Evolutionary conservation across 2,113 vertebrate species (phyloP).

Genomic region (Sorex araneus): DNA sequence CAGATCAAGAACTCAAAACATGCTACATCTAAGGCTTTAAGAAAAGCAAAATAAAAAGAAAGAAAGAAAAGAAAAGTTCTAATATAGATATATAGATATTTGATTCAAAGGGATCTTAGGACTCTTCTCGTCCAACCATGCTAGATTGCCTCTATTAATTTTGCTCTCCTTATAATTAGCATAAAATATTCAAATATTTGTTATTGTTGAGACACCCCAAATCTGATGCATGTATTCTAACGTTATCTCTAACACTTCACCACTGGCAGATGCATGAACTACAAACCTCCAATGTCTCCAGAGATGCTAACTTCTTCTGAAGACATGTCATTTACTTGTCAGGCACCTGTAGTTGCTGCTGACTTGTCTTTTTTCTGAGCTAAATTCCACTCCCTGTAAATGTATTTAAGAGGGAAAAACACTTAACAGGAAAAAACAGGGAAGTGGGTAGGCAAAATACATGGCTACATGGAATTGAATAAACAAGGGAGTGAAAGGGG

Average conservation of each 20-base stretch:
- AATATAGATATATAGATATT: too few relatives aligned
- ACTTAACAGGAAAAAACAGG: too few relatives aligned
- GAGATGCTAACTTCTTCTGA: not conserved
- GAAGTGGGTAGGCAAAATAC: not conserved
- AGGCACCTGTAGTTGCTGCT: not conserved
- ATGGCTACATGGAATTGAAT: not conserved
- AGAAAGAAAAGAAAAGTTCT: too few relatives aligned
- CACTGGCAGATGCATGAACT: not conserved
- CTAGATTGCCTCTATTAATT: not conserved
- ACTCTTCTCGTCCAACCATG: not conserved
- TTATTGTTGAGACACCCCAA: not conserved
- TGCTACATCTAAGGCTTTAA: too few relatives aligned
- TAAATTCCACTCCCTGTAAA: slow-evolving; percentile 19
- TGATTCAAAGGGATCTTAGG: not conserved
- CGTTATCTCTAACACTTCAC: not conserved
- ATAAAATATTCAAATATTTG: slow-evolving; percentile 30
- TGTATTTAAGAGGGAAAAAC: not conserved
- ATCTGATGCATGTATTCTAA: not conserved
- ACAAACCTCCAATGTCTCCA: not conserved
- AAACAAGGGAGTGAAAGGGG: not conserved
- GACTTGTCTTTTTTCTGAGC: slow-evolving; percentile 8
- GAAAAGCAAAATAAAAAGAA: too few relatives aligned
- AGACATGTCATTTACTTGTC: slow-evolving; percentile 3
- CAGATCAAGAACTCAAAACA: too few relatives aligned
- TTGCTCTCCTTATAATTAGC: not conserved